phyloP scores from a whole-genome alignment of 2,113 vertebrate species.

The Thalassarche chlororhynchos region DNA sequence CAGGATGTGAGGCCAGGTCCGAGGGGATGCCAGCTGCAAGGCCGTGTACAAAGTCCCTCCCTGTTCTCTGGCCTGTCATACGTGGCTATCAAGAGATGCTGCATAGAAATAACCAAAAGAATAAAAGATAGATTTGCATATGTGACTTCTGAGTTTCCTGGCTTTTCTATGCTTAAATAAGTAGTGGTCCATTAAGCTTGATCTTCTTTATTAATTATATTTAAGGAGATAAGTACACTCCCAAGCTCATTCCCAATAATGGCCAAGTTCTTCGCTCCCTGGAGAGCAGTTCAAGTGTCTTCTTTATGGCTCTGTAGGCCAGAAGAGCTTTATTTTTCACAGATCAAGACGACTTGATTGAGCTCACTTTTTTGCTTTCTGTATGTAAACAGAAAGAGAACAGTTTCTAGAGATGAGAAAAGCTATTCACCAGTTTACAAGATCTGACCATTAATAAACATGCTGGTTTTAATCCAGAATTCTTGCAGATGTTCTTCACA shows the following conservation, averaged over 20 bases:
- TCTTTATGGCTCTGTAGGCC: background rate
- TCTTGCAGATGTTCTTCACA: background rate
- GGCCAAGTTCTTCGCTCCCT: background rate
- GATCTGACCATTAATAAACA: background rate
- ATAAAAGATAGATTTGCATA: background rate
- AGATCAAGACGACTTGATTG: background rate
- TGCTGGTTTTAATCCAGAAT: background rate
- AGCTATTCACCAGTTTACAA: background rate
- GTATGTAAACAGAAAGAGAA: background rate
- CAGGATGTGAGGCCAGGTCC: accelerated
- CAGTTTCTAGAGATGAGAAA: background rate
- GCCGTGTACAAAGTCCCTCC: background rate
- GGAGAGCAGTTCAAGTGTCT: background rate
- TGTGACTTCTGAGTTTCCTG: background rate
- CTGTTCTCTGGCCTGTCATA: background rate
- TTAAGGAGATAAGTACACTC: background rate
- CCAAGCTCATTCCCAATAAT: background rate
- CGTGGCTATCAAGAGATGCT: background rate
- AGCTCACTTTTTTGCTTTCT: background rate
- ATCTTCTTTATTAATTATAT: slow-evolving; percentile 27
- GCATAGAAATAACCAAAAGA: background rate
- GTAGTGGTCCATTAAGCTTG: background rate
- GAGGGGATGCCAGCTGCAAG: background rate
- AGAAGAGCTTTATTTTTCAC: background rate
- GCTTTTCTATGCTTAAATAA: background rate